Evolutionary conservation across 2,113 vertebrate genomes (phyloP).

Genomic region (Hippocampus mohnikei): DNA sequence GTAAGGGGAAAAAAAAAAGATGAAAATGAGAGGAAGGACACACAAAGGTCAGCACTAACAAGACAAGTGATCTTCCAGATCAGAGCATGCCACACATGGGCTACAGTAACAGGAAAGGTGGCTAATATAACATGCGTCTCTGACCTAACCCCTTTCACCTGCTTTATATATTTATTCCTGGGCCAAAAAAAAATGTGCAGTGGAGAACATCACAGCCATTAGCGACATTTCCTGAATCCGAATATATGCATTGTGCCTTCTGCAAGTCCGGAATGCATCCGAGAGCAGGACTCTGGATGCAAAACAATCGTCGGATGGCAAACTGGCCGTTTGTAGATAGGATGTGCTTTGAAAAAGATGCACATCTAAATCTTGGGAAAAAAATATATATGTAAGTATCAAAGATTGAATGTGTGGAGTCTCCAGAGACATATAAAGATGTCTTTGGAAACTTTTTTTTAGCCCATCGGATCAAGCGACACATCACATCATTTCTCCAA

Average conservation of each 20-base stretch:
- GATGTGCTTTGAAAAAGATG: too few relatives aligned
- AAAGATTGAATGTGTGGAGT: too few relatives aligned
- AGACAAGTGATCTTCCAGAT: neutral
- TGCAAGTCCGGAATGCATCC: neutral
- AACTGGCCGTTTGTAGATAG: too few relatives aligned
- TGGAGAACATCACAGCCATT: neutral
- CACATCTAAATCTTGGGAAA: too few relatives aligned
- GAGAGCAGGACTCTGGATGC: neutral
- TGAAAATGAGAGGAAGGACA: neutral
- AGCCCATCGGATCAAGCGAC: neutral
- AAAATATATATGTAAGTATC: too few relatives aligned
- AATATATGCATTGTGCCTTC: neutral
- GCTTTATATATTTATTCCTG: slow-evolving; percentile 7
- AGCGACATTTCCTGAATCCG: neutral
- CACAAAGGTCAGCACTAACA: neutral
- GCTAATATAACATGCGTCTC: neutral
- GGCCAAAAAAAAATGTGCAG: neutral
- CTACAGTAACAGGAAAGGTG: neutral
- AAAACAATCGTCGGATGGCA: neutral
- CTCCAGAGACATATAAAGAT: too few relatives aligned
- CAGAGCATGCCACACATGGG: neutral
- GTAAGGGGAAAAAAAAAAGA: neutral
- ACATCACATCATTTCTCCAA: slow-evolving; percentile 25
- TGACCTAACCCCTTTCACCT: neutral
- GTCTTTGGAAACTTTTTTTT: neutral